These are phyloP conservation scores for Caloenas nicobarica DNA, from an alignment of 2,113 vertebrate species.

Conservation along the genomic window DNA sequence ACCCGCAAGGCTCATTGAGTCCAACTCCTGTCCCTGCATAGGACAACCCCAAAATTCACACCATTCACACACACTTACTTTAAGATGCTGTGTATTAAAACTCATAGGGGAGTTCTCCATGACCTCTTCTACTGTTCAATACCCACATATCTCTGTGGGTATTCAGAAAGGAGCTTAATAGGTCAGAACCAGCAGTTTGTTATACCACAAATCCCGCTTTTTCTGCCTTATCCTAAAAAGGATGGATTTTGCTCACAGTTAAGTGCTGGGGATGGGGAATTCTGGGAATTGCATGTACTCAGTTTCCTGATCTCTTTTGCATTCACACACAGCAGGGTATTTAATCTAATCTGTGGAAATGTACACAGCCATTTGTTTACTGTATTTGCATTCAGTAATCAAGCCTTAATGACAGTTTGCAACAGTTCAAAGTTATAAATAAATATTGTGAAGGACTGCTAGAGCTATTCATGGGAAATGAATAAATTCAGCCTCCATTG, in stretches of 20 bases:
- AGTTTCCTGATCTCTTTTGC: background rate
- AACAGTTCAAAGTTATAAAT: background rate
- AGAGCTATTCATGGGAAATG: background rate
- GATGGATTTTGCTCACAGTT: background rate
- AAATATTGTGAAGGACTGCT: background rate
- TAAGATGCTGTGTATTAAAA: background rate
- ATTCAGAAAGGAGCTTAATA: background rate
- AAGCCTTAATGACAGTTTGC: background rate
- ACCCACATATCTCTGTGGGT: background rate
- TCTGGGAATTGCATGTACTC: background rate
- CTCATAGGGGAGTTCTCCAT: background rate
- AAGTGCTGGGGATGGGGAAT: background rate
- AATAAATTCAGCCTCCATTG: background rate
- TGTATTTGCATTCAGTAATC: background rate
- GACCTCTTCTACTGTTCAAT: background rate
- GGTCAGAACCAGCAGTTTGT: background rate
- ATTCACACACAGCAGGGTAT: background rate
- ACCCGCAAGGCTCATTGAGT: too few species aligned
- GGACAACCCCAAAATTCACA: too few species aligned
- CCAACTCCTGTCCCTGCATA: too few species aligned
- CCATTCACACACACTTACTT: background rate
- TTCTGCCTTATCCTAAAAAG: background rate
- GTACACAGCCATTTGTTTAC: background rate
- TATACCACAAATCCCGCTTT: background rate
- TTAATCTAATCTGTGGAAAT: background rate